Evolutionary conservation across 2,888 invertebrate species (phyloP).

Genomic region (Actias luna): DNA sequence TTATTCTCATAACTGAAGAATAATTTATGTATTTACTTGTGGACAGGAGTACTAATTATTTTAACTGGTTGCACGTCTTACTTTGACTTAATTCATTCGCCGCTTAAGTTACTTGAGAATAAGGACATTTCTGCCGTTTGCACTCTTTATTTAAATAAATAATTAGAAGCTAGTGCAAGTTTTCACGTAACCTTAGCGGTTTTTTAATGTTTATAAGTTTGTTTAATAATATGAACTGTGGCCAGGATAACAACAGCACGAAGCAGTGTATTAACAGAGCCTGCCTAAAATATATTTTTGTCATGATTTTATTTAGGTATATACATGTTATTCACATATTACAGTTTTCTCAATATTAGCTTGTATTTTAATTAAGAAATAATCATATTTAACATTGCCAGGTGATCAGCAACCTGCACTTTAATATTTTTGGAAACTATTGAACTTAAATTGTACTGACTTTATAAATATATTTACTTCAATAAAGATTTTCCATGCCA

Average conservation of each 20-base stretch:
- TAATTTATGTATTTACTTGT: constrained; percentile 44
- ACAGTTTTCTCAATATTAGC: constrained; percentile 83
- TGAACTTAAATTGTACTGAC: constrained; percentile 84
- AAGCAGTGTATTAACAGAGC: constrained; percentile 78
- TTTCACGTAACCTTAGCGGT: constrained; percentile 69
- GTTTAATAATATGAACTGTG: constrained; percentile 77
- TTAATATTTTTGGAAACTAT: constrained; percentile 84
- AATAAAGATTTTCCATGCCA: constrained; percentile 83
- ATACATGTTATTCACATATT: constrained; percentile 82
- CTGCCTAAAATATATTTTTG: constrained; percentile 83
- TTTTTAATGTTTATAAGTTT: constrained; percentile 67
- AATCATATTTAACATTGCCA: constrained; percentile 83
- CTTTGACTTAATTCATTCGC: constrained; percentile 72
- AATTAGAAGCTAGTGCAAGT: constrained; percentile 55
- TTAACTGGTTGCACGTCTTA: constrained; percentile 76
- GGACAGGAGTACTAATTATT: constrained; percentile 57
- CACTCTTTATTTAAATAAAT: constrained; percentile 53
- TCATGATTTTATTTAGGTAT: constrained; percentile 82
- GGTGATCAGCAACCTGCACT: constrained; percentile 83
- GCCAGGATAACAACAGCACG: constrained; percentile 78
- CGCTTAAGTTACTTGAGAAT: constrained; percentile 70
- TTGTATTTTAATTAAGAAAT: constrained; percentile 84
- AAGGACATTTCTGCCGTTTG: constrained; percentile 53
- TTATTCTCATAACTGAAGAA: constrained; percentile 39
- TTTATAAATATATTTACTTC: constrained; percentile 84